Conservation (phyloP, 2,113 vertebrate genomes). For the Tachycineta bicolor region DNA sequence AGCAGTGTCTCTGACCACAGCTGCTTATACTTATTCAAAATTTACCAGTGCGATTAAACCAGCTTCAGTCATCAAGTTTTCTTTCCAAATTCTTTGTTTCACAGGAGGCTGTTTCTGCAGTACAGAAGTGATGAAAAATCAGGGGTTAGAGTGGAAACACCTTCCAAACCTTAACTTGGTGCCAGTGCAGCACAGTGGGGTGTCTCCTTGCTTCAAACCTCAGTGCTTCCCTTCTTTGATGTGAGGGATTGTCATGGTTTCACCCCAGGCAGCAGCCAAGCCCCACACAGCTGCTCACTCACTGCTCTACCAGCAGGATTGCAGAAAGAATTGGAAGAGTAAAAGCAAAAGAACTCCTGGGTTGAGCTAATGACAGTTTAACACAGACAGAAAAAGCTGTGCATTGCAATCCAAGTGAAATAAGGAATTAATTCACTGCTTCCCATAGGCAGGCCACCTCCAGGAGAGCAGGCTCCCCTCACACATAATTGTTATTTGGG, state of each 20-base stretch:
- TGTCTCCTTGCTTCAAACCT: not conserved
- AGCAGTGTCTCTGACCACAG: not conserved
- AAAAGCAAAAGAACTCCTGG: not conserved
- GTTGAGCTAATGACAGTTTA: not conserved
- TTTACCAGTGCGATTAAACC: not conserved
- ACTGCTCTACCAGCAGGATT: not conserved
- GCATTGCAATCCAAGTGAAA: not conserved
- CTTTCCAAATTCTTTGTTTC: not conserved
- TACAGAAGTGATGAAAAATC: not conserved
- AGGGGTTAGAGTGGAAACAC: not conserved
- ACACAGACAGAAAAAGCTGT: not conserved
- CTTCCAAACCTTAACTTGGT: not conserved
- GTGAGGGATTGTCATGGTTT: not conserved
- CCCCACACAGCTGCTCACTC: not conserved
- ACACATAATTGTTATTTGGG: fast-evolving
- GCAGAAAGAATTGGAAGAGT: not conserved
- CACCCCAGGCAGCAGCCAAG: not conserved
- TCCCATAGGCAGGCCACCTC: not conserved
- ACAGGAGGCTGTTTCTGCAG: not conserved
- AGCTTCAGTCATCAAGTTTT: not conserved
- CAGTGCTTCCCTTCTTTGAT: not conserved
- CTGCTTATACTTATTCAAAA: not conserved
- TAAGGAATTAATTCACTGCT: not conserved
- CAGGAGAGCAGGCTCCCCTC: too few relatives aligned
- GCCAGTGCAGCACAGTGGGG: not conserved